Evolutionary conservation across 2,888 invertebrate genomes (phyloP).

Genomic region (Digitonthophagus gazella): DNA sequence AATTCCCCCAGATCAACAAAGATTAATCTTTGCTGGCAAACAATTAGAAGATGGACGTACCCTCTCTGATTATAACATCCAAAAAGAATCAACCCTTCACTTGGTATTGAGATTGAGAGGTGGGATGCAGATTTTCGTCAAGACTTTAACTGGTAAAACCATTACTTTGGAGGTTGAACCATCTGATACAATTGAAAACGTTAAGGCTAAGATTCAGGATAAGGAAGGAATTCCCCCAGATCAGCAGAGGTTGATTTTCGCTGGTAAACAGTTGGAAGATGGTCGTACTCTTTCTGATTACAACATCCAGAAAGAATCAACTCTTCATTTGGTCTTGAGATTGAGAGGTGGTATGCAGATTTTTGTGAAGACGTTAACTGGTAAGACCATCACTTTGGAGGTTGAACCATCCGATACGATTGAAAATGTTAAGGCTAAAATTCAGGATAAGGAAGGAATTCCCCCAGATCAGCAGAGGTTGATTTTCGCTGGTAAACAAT

Average conservation of each 20-base stretch:
- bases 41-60: conserved; percentile 93
- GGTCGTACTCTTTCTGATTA: conserved; percentile 90
- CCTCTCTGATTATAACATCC: conserved; percentile 89
- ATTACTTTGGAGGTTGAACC: conserved; percentile 91
- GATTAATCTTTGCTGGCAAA: conserved; percentile 88
- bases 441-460: conserved; percentile 89
- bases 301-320: conserved; percentile 94
- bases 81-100: conserved; percentile 93
- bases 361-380: conserved; percentile 87
- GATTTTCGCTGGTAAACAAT: conserved; percentile 91
- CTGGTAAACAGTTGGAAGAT: conserved; percentile 93
- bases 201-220: conserved; percentile 89
- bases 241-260: conserved; percentile 87
- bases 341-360: conserved; percentile 95
- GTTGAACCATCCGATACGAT: conserved; percentile 91
- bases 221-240: conserved; percentile 91
- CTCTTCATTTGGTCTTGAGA: conserved; percentile 90
- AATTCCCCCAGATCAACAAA: conserved; percentile 85
- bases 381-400: conserved; percentile 64
- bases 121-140: conserved; percentile 98
- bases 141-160: conserved; percentile 91
- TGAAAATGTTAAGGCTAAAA: conserved; percentile 92
- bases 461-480: conserved; percentile 88
- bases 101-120: conserved; percentile 92
- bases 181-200: conserved; percentile 92